Percentiles rank a stretch among this genome's conserved stretches.
These are phyloP conservation scores for Antitype chi DNA, from an alignment of 2,888 invertebrate genomes.

Conservation along the genomic window DNA sequence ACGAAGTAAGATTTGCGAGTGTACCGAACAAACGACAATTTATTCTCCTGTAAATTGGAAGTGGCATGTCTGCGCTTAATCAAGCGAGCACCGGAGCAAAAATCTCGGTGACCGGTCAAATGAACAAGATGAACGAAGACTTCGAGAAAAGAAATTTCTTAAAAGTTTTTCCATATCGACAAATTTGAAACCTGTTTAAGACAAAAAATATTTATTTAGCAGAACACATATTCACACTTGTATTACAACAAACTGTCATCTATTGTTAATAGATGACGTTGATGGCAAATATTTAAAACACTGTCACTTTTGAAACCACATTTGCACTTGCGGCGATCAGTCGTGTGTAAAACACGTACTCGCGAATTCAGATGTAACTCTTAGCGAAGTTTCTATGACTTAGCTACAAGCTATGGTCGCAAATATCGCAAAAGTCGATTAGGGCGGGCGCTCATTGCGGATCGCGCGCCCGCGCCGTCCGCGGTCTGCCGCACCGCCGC, in stretches of 20 bases:
- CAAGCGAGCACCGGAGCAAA: slow-evolving; percentile 72
- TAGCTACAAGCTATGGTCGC: slow-evolving; percentile 66
- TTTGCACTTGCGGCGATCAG: slow-evolving; percentile 70
- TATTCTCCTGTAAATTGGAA: slow-evolving; percentile 77
- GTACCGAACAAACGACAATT: slow-evolving; percentile 73
- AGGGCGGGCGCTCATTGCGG: slow-evolving; percentile 80
- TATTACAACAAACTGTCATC: slow-evolving; percentile 64
- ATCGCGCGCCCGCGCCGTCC: slow-evolving; percentile 90
- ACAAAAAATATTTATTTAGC: slow-evolving; percentile 34
- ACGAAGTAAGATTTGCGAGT: slow-evolving; percentile 71
- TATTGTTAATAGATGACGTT: slow-evolving; percentile 64
- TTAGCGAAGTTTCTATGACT: slow-evolving; percentile 50
- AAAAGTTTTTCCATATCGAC: slow-evolving; percentile 40
- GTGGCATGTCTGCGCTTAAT: slow-evolving; percentile 79
- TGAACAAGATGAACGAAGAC: slow-evolving; percentile 50
- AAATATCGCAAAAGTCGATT: slow-evolving; percentile 86
- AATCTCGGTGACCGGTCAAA: slow-evolving; percentile 70
- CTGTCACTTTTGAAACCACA: slow-evolving; percentile 67
- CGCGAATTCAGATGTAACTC: slow-evolving; percentile 45
- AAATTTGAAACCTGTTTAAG: slow-evolving; percentile 48
- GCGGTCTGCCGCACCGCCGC: slow-evolving; percentile 88
- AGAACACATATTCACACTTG: slow-evolving; percentile 58
- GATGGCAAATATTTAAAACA: slow-evolving; percentile 61
- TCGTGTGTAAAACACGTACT: slow-evolving; percentile 39
- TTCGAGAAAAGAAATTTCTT: slow-evolving; percentile 51